Evolutionary conservation across 2,888 invertebrate genomes (phyloP), one percentile per base, ranked within the genome.

Genomic region (Ormyrus nitidulus): DNA sequence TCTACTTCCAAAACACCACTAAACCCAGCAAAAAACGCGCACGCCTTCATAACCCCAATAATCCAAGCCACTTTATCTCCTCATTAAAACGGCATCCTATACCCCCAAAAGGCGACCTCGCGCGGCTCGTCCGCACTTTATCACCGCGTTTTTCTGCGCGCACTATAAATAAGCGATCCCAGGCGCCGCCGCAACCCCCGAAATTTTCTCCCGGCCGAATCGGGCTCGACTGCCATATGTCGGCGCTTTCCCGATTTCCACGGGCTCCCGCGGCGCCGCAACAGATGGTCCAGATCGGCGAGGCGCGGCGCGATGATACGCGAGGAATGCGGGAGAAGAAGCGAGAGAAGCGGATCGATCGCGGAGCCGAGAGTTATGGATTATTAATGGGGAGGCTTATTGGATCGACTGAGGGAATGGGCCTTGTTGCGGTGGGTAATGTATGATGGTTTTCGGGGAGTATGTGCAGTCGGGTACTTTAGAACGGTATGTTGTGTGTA

Each of bases 161-260:
- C 6, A 19, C 56, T 56, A 49, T 64, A 56, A 69, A 74, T 66
- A 56, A 56, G 61, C 69, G 58, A 51, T 6, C 3, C 34, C 7
- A 59, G n/a, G 46, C 34, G 13, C 34, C 19, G 51, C 64, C 9
- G 8, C 71, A 34, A 46, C 66, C 61, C 68, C 48, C 34, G 49
- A 6, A 76, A 76, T 70, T 62, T 77, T 77, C 46, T 58, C 48
- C 34, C 19, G 66, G 70, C 80, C 79, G 79, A 86, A 83, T 85
- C 82, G 84, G 62, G 9, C 34, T 83, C 89, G 88, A 84, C 84
- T 86, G 87, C 89, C 89, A 89, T 89, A 88, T 89, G 89, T 86
- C 85, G 86, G 82, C 83, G 84, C 77, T 87, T 88, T 88, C 83
- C 87, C 88, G 84, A 88, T 87, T 87, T 86, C 83, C 85, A 83